These are phyloP conservation scores for Phyllostomus hastatus DNA, from an alignment of 2,113 vertebrate species.

Conservation along the genomic window DNA sequence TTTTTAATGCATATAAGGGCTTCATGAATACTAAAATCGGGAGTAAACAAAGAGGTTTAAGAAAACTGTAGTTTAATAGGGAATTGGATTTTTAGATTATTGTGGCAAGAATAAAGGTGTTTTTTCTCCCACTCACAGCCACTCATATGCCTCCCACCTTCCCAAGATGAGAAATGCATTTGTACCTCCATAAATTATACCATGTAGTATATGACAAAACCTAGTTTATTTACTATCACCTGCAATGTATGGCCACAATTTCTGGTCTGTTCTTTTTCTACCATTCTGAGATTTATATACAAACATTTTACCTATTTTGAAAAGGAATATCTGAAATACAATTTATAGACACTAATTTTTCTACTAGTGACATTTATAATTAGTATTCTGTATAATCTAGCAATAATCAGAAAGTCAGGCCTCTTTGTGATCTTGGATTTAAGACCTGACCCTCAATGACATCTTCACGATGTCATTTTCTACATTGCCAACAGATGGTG, in stretches of 20 bases:
- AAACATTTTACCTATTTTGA: neutral
- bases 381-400: neutral
- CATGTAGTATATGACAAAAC: neutral
- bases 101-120: slow-evolving; percentile 26
- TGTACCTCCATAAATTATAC: neutral
- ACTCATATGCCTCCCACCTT: neutral
- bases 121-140: neutral
- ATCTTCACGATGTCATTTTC: slow-evolving; percentile 46
- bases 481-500: slow-evolving; percentile 71
- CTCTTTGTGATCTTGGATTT: neutral
- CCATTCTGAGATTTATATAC: neutral
- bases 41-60: neutral
- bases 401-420: neutral
- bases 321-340: neutral
- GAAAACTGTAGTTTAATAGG: neutral
- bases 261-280: neutral
- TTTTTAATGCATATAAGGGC: slow-evolving; percentile 26
- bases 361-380: neutral
- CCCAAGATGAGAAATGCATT: neutral
- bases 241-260: neutral
- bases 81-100: neutral
- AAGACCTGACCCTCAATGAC: slow-evolving; percentile 20
- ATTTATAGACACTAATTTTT: neutral
- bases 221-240: neutral
- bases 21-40: slow-evolving; percentile 35